phyloP scores from a whole-genome alignment of 2,888 invertebrate species.

The Dorcus hopei region DNA sequence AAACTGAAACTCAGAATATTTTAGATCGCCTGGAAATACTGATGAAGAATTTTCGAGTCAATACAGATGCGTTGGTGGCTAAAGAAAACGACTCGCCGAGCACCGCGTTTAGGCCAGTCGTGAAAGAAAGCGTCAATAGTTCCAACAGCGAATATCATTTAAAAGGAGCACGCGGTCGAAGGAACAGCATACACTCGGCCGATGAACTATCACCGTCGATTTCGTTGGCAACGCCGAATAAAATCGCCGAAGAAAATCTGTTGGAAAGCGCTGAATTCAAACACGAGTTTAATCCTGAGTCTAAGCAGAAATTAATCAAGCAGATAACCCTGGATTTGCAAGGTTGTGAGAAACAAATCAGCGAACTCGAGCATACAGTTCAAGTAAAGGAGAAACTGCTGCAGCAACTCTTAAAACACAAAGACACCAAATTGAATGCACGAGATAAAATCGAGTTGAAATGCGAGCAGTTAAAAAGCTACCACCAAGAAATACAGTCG shows the following conservation, averaged over 20 bases:
- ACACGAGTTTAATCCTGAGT: constrained; percentile 30
- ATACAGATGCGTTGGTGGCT: constrained; percentile 66
- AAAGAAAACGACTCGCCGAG: constrained; percentile 38
- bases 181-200: constrained; percentile 47
- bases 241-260: constrained; percentile 20
- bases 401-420: constrained; percentile 62
- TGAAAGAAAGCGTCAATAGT: constrained; percentile 39
- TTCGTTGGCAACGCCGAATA: constrained; percentile 25
- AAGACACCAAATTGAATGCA: constrained; percentile 56
- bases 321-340: constrained; percentile 38
- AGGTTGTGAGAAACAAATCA: constrained; percentile 37
- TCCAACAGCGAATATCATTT: constrained; percentile 38
- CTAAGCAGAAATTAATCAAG: constrained; percentile 41
- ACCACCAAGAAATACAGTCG: constrained; percentile 58
- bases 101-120: constrained; percentile 22
- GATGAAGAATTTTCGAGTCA: constrained; percentile 68
- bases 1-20: constrained; percentile 62
- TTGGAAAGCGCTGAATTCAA: constrained; percentile 24
- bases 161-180: constrained; percentile 44
- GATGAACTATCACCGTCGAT: constrained; percentile 36
- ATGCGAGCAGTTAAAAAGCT: constrained; percentile 57
- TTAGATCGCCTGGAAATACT: constrained; percentile 68
- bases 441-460: constrained; percentile 63
- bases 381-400: constrained; percentile 66
- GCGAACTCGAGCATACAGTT: constrained; percentile 32